Base-by-base conservation (phyloP, 1,140 invertebrate species). In the Lysiphlebus fabarum region DNA sequence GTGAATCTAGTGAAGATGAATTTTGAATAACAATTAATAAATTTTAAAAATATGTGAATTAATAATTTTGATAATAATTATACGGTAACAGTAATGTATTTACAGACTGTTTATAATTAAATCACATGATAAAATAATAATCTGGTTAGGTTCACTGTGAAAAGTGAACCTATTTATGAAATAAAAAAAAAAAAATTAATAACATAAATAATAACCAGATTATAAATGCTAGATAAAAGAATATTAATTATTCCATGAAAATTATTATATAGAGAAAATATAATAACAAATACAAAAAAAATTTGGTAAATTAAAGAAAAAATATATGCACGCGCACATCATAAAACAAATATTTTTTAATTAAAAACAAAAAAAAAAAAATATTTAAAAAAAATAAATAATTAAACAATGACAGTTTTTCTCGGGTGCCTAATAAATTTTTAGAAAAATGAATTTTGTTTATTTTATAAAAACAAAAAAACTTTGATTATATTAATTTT, bases 1-100 rank as follows among this genome's bases (percentile, higher is more conserved):
- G 80, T 11, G 82, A 84, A 54, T 80, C 78, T 14, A 85, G 83
- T 58, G 83, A 84, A 40, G 84, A 85, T 14, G 82, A 84, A 53
- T 70, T 67, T 60, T 70, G 58, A 70, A 63, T 8, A 34, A 14
- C 9, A 38, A 40, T 54, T 12, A 53, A 42, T 49, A 10, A 50
- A 12, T 11, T 51, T 51, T 49, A 0, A 14, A 57, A 38, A 36
- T 36, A n/a, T n/a, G 36, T 51, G 49, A 51, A 12, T 51, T 49
- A 36, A 14, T 33, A 12, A 51, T 34, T 11, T 11, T 49, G 17
- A 34, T 49, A 49, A 34, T 49, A 33, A 36, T 51, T 45, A 45
- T 45, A 9, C 12, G 6, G 43, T 10, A 44, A n/a, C 17, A 26
- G 17, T 4, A 26, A 1, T 4, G 38, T n/a, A n/a, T 2, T 26